Evolutionary conservation across 2,888 invertebrate species (phyloP).

Genomic region (Esperia sulphurella): DNA sequence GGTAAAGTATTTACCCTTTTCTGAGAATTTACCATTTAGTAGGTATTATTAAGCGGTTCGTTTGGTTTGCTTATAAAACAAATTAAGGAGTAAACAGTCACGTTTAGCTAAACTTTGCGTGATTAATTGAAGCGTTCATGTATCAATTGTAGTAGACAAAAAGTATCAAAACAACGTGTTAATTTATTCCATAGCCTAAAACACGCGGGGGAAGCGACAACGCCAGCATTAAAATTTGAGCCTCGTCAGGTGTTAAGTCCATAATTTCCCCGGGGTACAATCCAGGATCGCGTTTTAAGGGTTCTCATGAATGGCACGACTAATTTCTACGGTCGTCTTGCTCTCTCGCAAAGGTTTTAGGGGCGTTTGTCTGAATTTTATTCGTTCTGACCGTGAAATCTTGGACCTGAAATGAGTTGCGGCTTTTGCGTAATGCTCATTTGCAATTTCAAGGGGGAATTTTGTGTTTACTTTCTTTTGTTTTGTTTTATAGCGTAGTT

Average conservation of each 20-base stretch:
- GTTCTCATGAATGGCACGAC: constrained; percentile 65
- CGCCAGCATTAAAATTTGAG: constrained; percentile 73
- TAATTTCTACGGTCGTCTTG: constrained; percentile 57
- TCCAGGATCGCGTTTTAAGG: constrained; percentile 72
- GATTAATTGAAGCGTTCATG: background rate
- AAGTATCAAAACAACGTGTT: constrained; percentile 50
- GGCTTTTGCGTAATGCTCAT: background rate
- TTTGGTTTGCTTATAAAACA: no score
- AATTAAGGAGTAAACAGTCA: no score
- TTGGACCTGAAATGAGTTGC: constrained; percentile 14
- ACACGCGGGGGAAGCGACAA: constrained; percentile 32
- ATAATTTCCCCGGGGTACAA: constrained; percentile 76
- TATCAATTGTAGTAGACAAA: constrained; percentile 3
- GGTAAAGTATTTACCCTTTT: no score
- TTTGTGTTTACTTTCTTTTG: background rate
- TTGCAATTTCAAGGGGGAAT: background rate
- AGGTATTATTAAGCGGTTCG: no score
- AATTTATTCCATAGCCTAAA: constrained; percentile 64
- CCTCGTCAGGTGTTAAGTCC: constrained; percentile 77
- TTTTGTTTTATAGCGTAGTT: background rate
- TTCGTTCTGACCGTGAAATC: constrained; percentile 43
- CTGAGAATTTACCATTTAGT: no score
- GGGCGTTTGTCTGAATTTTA: constrained; percentile 25
- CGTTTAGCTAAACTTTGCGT: background rate
- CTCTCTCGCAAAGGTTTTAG: constrained; percentile 25